Evolutionary conservation across 2,113 vertebrate genomes (phyloP).

Genomic region (Larimichthys polyactis): DNA sequence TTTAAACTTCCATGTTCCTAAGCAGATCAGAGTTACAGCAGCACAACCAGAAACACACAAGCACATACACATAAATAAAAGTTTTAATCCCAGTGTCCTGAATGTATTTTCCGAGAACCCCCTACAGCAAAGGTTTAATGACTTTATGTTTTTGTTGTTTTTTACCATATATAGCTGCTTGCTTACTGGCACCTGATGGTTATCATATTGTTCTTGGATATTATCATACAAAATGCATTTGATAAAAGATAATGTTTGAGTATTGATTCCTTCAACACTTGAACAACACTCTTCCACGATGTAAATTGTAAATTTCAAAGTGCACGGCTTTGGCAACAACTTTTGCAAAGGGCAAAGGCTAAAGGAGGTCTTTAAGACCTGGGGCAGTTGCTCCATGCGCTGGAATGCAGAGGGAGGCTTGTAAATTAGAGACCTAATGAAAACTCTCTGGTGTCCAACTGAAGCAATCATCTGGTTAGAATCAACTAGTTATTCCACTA

Average conservation of each 20-base stretch:
- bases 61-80: not conserved
- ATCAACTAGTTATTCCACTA: slow-evolving; percentile 99
- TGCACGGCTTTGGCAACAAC: slow-evolving; percentile 42
- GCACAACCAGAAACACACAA: too few species aligned
- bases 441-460: slow-evolving; percentile 95
- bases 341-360: slow-evolving; percentile 77
- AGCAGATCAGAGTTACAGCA: too few species aligned
- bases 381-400: slow-evolving; percentile 85
- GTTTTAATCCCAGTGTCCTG: slow-evolving; percentile 7
- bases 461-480: slow-evolving; percentile 99
- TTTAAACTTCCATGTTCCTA: too few species aligned
- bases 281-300: slow-evolving; percentile 15
- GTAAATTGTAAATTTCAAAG: slow-evolving; percentile 53
- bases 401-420: slow-evolving; percentile 94
- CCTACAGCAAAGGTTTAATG: slow-evolving; percentile 11
- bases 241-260: not conserved
- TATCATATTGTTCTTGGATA: not conserved
- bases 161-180: not conserved
- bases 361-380: slow-evolving; percentile 87
- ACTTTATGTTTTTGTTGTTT: not conserved
- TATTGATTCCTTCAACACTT: slow-evolving; percentile 1
- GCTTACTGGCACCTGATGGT: not conserved
- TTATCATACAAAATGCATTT: slow-evolving; percentile 21
- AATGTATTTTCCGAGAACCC: not conserved
- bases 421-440: slow-evolving; percentile 99